Evolutionary conservation across 2,113 vertebrate species (phyloP), one percentile per base, ranked within the genome.

Genomic region (Ageneiosus marmoratus): DNA sequence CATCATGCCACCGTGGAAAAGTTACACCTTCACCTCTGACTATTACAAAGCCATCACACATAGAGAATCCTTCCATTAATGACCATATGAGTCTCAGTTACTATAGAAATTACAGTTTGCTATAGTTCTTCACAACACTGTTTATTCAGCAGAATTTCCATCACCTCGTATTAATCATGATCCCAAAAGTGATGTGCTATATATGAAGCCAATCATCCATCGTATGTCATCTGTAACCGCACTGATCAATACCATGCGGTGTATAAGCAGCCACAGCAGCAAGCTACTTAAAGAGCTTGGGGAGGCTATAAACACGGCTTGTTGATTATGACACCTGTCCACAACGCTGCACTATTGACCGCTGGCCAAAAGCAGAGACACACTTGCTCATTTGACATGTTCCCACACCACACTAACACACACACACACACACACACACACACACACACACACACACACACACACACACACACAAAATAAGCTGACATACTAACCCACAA

Each of bases 221-320:
- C 5, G 12, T n/a, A 20, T 53, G 32, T 77, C 37, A 1, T 41
- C 74, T 41, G 58, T 55, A 63, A 29, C 20, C 50, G 16, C 62
- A 9, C 4, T 1, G 37, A 83, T 83, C 63, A 18, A 83, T 78
- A 18, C 51, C 50, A 3, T 18, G 53, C 60, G 4, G 62, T 77
- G 62, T 69, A 48, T n/a, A 82, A 51, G 20, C 24, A 69, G 46
- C 11, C 72, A 27, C 34, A 27, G 4, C 72, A 37, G 81, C 46
- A 11, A 46, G 55, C 1, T 46, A 15, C 27, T 48, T 51, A 65
- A 50, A 41, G 46, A 72, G 11, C 79, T 81, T 29, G 12, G 27
- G 29, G 24, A 50, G 44, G 63, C 63, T 63, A 44, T 81, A 84
- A 83, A 84, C 78, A 81, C 27, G 53, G 74, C 85, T 81, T 27